Base-by-base conservation (phyloP, 1,140 invertebrate species). In the Sminthurides bifidus region DNA sequence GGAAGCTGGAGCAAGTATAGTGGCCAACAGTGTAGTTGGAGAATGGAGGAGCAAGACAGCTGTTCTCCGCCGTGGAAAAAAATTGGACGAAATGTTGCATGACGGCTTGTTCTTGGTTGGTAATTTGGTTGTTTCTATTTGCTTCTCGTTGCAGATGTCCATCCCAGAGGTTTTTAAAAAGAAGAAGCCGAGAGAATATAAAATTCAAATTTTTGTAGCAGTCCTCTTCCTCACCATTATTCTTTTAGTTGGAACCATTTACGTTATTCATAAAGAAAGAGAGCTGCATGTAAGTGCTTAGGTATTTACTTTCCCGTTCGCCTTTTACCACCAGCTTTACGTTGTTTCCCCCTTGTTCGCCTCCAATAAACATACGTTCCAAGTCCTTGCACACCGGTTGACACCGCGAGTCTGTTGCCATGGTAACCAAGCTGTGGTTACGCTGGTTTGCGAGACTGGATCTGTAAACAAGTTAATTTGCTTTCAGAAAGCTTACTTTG, bases 261-360 rank as follows among this genome's bases (percentile, higher is more conserved):
- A 90, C 60, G 76, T 86, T 6, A 79, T 86, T 35, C 89, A 90
- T 66, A 80, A 85, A 49, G 83, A 85, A 66, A 82, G 88, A 66
- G 79, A 88, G 1, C 69, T 86, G 3, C 71, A 74, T 62, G 71
- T 73, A 64, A 62, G 50, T 58, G 8, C n/a, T n/a, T n/a, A n/a
- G n/a, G n/a, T n/a, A n/a, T n/a, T n/a, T n/a, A n/a, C n/a, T n/a
- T n/a, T n/a, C n/a, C n/a, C n/a, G n/a, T n/a, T n/a, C n/a, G n/a
- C n/a, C n/a, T n/a, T n/a, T n/a, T n/a, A n/a, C n/a, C n/a, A n/a
- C n/a, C n/a, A n/a, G n/a, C n/a, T n/a, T n/a, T n/a, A n/a, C n/a
- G n/a, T n/a, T n/a, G n/a, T n/a, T n/a, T n/a, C n/a, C n/a, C n/a
- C n/a, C n/a, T n/a, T n/a, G n/a, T n/a, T n/a, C n/a, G n/a, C n/a